Evolutionary conservation across 2,797 vertebrate species (phyloP).

Genomic region (Zalophus californianus): DNA sequence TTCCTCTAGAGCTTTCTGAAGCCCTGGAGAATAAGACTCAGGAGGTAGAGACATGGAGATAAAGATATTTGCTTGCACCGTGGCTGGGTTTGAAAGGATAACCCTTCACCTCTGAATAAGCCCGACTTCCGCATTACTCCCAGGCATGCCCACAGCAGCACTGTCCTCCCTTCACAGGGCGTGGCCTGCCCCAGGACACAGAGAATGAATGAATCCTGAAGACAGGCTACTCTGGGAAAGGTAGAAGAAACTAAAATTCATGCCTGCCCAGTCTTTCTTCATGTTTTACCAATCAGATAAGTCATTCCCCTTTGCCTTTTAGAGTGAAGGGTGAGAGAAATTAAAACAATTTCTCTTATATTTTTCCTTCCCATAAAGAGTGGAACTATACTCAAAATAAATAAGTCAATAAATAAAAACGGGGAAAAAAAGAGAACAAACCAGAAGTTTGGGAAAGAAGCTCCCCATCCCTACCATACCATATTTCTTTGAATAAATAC

Average conservation of each 20-base stretch:
- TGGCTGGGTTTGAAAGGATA: background rate
- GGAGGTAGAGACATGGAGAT: background rate
- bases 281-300: background rate
- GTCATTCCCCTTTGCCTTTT: background rate
- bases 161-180: background rate
- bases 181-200: background rate
- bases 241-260: background rate
- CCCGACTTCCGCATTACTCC: background rate
- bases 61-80: background rate
- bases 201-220: background rate
- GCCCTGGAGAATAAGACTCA: background rate
- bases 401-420: background rate
- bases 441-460: background rate
- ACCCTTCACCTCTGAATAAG: background rate
- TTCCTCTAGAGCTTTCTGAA: background rate
- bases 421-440: background rate
- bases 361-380: background rate
- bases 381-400: background rate
- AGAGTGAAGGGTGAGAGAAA: background rate
- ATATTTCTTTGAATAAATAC: background rate
- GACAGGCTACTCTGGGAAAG: background rate
- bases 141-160: fast-evolving
- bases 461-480: background rate
- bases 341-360: background rate
- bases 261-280: background rate